Evolutionary conservation across 1,140 invertebrate genomes (phyloP), one percentile per base, ranked within the genome.

Genomic region (Yoshiicerus persimilis): DNA sequence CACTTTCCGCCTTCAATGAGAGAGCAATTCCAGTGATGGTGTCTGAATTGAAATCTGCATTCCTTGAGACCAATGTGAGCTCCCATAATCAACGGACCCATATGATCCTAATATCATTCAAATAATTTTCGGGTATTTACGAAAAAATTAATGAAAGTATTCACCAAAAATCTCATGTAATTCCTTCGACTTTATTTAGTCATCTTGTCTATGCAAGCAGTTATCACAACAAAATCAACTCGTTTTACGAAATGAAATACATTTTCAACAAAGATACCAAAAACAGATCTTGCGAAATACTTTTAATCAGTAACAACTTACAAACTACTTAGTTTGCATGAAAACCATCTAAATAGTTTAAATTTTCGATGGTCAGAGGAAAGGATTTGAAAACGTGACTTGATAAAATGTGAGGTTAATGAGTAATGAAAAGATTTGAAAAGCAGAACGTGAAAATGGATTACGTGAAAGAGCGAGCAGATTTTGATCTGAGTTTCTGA

Each of bases 1-100:
- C 75, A 80, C 2, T 80, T 36, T 4, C 75, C 75, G 34, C 5
- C 13, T 13, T 80, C 75, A 10, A 32, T 80, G 16, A 80, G 16
- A 3, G 75, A 80, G 62, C 90, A 91, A 41, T 91, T 91, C 90
- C 90, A 91, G 38, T 90, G 89, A 64, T 91, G 86, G 86, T 89
- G 38, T 47, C 90, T 41, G 75, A 91, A 90, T 87, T 91, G 90
- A 25, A 30, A 90, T 56, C 80, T 88, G 86, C 90, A 91, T 75
- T 91, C 90, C 23, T 84, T 87, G 2, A 91, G 75, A 11, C 90
- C 90, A 16, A 90, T 38, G 16, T 64, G 80, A 8, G 90, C 90
- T 47, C 86, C 90, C 13, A 77, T 41, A 6, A 89, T 77, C n/a
- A 91, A 34, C n/a, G 89, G n/a, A 20, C 66, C 23, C 89, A 91